Percentiles rank a stretch among this genome's conserved stretches.
These are phyloP conservation scores for Lacerta bilineata DNA, from an alignment of 2,797 vertebrate species.

Conservation along the genomic window DNA sequence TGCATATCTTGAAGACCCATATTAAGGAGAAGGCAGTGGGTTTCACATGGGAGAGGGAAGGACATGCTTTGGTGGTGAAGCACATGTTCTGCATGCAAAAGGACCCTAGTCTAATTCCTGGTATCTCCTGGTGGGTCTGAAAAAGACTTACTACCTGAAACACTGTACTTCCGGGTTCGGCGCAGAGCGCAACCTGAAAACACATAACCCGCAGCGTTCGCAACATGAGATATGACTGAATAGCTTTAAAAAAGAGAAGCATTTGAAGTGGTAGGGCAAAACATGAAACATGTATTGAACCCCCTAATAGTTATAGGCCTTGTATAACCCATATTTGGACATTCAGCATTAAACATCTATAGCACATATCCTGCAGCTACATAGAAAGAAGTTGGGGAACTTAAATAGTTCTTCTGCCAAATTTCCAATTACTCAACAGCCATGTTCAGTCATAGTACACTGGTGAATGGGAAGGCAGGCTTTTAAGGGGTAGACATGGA, in stretches of 20 bases:
- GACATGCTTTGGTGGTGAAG: too few species aligned
- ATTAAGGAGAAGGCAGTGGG: not conserved
- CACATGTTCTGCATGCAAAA: too few species aligned
- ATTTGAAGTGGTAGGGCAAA: not conserved
- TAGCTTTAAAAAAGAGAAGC: not conserved
- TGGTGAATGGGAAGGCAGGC: not conserved
- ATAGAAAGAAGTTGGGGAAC: accelerated
- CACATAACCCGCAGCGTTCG: too few species aligned
- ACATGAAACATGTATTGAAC: not conserved
- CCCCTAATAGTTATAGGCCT: not conserved
- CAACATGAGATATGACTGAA: not conserved
- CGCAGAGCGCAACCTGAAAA: too few species aligned
- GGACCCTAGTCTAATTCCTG: too few species aligned
- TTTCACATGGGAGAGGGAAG: not conserved
- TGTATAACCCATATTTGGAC: conserved; percentile 3
- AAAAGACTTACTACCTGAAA: too few species aligned
- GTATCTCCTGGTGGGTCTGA: too few species aligned
- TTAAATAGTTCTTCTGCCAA: conserved; percentile 1
- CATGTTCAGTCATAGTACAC: not conserved
- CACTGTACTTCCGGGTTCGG: too few species aligned
- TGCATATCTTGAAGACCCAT: conserved; percentile 25
- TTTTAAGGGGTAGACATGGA: not conserved
- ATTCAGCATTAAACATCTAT: accelerated
- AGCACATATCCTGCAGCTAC: not conserved
- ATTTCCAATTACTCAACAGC: not conserved